These are phyloP conservation scores for Oplegnathus fasciatus DNA, from an alignment of 2,113 vertebrate species.

Conservation along the genomic window DNA sequence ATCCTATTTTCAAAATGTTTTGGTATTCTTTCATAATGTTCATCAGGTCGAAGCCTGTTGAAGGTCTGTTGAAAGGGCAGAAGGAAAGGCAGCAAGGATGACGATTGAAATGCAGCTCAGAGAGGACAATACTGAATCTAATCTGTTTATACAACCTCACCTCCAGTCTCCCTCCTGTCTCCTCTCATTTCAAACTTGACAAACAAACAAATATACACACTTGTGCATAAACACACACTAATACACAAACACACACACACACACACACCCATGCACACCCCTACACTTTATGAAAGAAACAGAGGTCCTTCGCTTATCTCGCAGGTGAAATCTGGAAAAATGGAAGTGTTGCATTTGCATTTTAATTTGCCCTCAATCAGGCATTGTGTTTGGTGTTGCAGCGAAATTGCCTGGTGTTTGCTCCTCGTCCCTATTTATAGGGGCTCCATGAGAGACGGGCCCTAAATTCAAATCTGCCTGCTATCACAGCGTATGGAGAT, in stretches of 20 bases:
- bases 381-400: slow-evolving; percentile 71
- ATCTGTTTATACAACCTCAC: slow-evolving; percentile 80
- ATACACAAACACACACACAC: slow-evolving; percentile 3
- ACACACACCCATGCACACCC: neutral
- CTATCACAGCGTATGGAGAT: slow-evolving; percentile 63
- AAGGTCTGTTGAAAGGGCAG: slow-evolving; percentile 46
- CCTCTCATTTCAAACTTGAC: slow-evolving; percentile 70
- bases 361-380: slow-evolving; percentile 85
- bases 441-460: slow-evolving; percentile 48
- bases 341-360: slow-evolving; percentile 83
- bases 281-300: slow-evolving; percentile 53
- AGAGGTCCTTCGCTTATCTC: slow-evolving; percentile 76
- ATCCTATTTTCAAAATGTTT: neutral
- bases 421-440: slow-evolving; percentile 70
- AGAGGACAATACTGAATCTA: slow-evolving; percentile 72
- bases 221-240: slow-evolving; percentile 26
- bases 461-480: slow-evolving; percentile 74
- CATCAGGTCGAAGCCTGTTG: neutral
- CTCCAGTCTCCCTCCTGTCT: slow-evolving; percentile 62
- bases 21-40: neutral
- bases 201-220: slow-evolving; percentile 71
- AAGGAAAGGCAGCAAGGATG: slow-evolving; percentile 18
- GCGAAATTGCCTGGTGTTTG: slow-evolving; percentile 76
- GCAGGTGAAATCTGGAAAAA: slow-evolving; percentile 74
- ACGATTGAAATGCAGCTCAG: slow-evolving; percentile 67